A percentile compares a stretch with the other conserved stretches of the same genome.
These are phyloP conservation scores for Dermatemys mawii DNA, from an alignment of 2,113 vertebrate genomes.

Conservation along the genomic window DNA sequence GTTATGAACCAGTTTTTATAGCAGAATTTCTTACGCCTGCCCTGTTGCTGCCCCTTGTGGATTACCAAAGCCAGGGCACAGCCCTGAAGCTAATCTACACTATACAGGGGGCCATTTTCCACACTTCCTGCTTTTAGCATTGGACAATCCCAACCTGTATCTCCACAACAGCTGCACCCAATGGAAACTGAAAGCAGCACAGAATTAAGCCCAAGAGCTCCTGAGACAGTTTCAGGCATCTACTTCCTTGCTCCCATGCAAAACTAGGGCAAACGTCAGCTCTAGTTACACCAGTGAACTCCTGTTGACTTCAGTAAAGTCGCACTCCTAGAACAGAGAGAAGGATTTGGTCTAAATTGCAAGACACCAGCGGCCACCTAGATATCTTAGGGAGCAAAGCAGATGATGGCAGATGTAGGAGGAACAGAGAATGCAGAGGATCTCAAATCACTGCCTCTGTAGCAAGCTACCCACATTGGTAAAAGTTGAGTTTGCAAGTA, in stretches of 20 bases:
- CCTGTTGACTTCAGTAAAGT: background rate
- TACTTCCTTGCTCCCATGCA: background rate
- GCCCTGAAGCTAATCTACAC: slow-evolving; percentile 32
- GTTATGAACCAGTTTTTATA: slow-evolving; percentile 7
- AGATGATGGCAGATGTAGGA: background rate
- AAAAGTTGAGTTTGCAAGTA: background rate
- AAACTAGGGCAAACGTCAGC: background rate
- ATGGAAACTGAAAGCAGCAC: background rate
- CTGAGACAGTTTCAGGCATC: background rate
- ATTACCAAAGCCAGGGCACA: background rate
- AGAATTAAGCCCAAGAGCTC: background rate
- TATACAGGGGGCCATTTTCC: background rate
- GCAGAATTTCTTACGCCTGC: background rate
- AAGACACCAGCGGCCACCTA: background rate
- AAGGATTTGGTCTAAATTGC: background rate
- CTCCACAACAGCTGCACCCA: background rate
- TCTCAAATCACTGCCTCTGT: background rate
- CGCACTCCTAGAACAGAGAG: background rate
- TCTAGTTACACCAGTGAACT: background rate
- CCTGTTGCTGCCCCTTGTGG: background rate
- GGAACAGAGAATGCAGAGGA: background rate
- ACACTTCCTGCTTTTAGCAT: rapidly evolving
- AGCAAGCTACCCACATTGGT: background rate
- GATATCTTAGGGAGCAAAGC: background rate
- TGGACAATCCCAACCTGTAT: background rate